A percentile compares a stretch with the other conserved stretches of the same genome.
Evolutionary conservation across 2,888 invertebrate species (phyloP).

Genomic region (Ceraclea dissimilis): DNA sequence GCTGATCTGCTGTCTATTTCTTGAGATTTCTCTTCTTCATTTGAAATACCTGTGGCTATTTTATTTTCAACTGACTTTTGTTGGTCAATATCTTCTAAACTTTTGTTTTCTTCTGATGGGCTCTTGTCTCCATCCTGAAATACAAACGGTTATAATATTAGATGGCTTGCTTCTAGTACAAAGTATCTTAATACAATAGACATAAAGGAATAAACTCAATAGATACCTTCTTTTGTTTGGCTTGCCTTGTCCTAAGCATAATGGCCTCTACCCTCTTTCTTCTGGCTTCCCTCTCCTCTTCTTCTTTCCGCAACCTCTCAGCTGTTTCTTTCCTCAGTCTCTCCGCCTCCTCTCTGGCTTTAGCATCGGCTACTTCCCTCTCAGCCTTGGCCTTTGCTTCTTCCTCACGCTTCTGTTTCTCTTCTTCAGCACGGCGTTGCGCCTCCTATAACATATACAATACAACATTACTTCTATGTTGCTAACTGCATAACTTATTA

Average conservation of each 20-base stretch:
- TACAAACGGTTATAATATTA: not conserved
- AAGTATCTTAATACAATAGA: not conserved
- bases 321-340: slow-evolving; percentile 73
- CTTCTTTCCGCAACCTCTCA: slow-evolving; percentile 75
- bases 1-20: slow-evolving; percentile 18
- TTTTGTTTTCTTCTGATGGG: slow-evolving; percentile 25
- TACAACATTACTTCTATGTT: not conserved
- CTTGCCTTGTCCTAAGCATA: slow-evolving; percentile 76
- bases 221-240: slow-evolving; percentile 34
- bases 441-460: slow-evolving; percentile 50
- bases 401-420: slow-evolving; percentile 60
- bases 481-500: not conserved
- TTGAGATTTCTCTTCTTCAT: not conserved
- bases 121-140: slow-evolving; percentile 26
- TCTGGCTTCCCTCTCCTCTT: slow-evolving; percentile 79
- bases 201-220: not conserved
- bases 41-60: slow-evolving; percentile 13
- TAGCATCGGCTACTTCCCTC: slow-evolving; percentile 42
- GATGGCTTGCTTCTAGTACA: not conserved
- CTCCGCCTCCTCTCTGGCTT: slow-evolving; percentile 79
- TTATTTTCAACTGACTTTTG: slow-evolving; percentile 17
- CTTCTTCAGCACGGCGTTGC: slow-evolving; percentile 70
- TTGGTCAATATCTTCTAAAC: slow-evolving; percentile 19
- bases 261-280: slow-evolving; percentile 89
- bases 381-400: slow-evolving; percentile 55